Evolutionary conservation across 2,113 vertebrate genomes (phyloP), one percentile per base, ranked within the genome.

Genomic region (Pungitius pungitius): DNA sequence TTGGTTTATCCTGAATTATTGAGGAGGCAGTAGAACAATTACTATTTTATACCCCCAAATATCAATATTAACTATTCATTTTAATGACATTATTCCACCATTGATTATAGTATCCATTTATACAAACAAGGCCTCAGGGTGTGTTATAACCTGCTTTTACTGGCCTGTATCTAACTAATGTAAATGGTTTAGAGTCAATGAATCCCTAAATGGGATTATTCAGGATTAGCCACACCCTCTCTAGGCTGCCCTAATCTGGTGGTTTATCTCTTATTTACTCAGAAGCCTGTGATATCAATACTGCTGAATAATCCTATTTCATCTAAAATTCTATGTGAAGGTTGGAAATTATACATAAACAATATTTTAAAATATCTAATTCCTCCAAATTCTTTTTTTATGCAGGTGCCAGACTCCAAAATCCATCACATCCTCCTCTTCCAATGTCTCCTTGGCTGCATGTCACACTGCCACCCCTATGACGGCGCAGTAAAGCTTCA

Each of bases 331-430:
- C n/a, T n/a, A n/a, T n/a, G n/a, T n/a, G n/a, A n/a, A n/a, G n/a
- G n/a, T n/a, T n/a, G n/a, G n/a, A n/a, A n/a, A n/a, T n/a, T n/a
- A 54, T 18, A 62, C 13, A 26, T 35, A 7, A 42, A 27, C 10
- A 9, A 45, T 57, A 17, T 42, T 52, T 69, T 42, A 13, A 39
- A 1, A n/a, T 35, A 56, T 24, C 57, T 8, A 15, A 45, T 80
- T 24, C 51, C 22, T 56, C 22, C 8, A 37, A 3, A 5, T 42
- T 35, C 7, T 15, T 15, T 35, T 37, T 68, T 30, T 56, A 39
- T 77, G 27, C 92, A 98, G 97, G 97, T 97, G 94, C 88, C 97
- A 96, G 93, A 92, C 89, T 8, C 93, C 94, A 0, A 94, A 94
- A 78, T 90, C 91, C 43, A 88, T 96, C 85, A 90, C 95, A 0